Conservation (phyloP, 2,888 invertebrate genomes). For the Drosophila suboccidentalis region DNA sequence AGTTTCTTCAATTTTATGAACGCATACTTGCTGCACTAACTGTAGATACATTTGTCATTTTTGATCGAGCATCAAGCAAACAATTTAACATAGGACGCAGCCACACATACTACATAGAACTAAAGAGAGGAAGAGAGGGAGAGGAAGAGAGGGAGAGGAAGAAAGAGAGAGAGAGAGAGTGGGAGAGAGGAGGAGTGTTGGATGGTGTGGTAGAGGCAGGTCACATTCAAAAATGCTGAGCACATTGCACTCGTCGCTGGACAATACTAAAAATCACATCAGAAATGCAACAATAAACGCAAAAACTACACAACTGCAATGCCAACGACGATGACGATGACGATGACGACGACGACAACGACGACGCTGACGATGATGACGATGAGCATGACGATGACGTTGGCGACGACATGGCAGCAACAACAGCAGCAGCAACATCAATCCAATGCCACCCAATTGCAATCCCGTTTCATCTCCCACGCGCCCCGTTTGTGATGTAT, state of each 20-base stretch:
- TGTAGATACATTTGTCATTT: conserved; percentile 81
- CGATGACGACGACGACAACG: conserved; percentile 34
- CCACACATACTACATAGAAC: conserved; percentile 30
- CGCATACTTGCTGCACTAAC: conserved; percentile 38
- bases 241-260: conserved; percentile 79
- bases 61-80: conserved; percentile 82
- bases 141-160: background rate
- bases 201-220: conserved; percentile 25
- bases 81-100: conserved; percentile 72
- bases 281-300: conserved; percentile 82
- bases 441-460: conserved; percentile 43
- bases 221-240: conserved; percentile 74
- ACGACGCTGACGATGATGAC: conserved; percentile 41
- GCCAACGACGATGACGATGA: conserved; percentile 42
- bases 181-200: background rate
- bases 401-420: conserved; percentile 61
- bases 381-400: conserved; percentile 58
- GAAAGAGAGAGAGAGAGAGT: background rate
- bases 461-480: conserved; percentile 20
- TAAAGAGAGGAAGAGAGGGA: background rate
- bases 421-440: conserved; percentile 18
- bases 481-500: conserved; percentile 60
- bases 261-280: conserved; percentile 83
- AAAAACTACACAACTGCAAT: conserved; percentile 74
- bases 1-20: background rate